These are phyloP conservation scores for Anabas testudineus DNA, from an alignment of 2,797 vertebrate genomes.

Conservation along the genomic window DNA sequence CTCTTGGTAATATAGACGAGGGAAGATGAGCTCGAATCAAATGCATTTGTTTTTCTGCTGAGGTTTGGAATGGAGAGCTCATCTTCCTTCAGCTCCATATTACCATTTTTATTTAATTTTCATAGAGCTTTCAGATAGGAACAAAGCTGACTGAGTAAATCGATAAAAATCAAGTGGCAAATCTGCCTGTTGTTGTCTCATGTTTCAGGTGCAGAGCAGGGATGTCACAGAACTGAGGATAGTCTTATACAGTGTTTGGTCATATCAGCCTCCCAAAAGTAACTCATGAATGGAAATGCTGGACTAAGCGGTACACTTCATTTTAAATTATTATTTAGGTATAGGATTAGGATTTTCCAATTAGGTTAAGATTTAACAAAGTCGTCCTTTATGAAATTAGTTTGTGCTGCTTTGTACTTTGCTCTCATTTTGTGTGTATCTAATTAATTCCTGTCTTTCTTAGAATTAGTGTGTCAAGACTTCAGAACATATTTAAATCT, in stretches of 20 bases:
- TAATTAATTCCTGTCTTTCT: conserved; percentile 77
- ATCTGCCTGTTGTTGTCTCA: conserved; percentile 71
- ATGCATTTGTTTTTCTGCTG: conserved; percentile 57
- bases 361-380: conserved; percentile 74
- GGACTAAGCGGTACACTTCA: conserved; percentile 57
- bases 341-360: conserved; percentile 76
- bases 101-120: conserved; percentile 75
- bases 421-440: conserved; percentile 74
- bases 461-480: conserved; percentile 69
- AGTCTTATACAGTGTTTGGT: conserved; percentile 73
- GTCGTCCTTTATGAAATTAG: conserved; percentile 76
- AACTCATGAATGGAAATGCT: conserved; percentile 49
- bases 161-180: conserved; percentile 62
- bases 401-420: conserved; percentile 76
- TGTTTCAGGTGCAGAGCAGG: conserved; percentile 85
- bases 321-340: conserved; percentile 72
- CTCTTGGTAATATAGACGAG: too few species aligned
- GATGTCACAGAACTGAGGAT: conserved; percentile 86
- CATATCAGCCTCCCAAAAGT: conserved; percentile 44
- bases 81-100: conserved; percentile 48
- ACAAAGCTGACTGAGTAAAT: conserved; percentile 63
- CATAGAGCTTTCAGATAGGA: conserved; percentile 48
- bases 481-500: conserved; percentile 71
- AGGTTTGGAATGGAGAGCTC: conserved; percentile 59
- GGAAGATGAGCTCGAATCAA: too few species aligned